phyloP scores from a whole-genome alignment of 2,797 vertebrate species.

The Phylloscopus collybita region DNA sequence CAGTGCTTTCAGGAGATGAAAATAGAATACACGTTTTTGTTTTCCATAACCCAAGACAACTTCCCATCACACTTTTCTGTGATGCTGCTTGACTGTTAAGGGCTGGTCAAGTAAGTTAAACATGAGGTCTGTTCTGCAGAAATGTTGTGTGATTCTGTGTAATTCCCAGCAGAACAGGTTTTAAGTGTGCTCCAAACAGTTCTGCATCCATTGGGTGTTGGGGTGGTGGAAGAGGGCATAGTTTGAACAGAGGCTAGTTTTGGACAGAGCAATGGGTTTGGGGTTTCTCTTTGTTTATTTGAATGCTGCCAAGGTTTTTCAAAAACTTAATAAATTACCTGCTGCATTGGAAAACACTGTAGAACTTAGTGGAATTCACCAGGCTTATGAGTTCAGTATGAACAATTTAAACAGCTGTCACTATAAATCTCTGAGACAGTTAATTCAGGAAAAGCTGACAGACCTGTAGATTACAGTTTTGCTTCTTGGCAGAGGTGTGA shows the following conservation, averaged over 20 bases:
- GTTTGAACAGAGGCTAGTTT: neutral
- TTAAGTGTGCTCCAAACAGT: neutral
- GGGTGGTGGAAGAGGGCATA: neutral
- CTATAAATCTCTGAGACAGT: neutral
- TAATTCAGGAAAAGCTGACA: conserved; percentile 2
- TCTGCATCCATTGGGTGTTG: neutral
- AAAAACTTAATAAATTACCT: neutral
- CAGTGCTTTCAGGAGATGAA: too few relatives aligned
- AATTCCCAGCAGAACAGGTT: neutral
- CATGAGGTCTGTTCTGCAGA: neutral
- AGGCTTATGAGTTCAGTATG: neutral
- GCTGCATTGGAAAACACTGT: neutral
- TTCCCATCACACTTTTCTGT: neutral
- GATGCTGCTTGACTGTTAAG: neutral
- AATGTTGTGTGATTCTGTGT: neutral
- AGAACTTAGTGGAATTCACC: neutral
- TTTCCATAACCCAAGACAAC: too few relatives aligned
- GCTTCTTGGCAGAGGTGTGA: neutral
- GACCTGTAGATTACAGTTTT: neutral
- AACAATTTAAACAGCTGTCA: neutral
- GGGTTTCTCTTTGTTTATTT: neutral
- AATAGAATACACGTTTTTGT: too few relatives aligned
- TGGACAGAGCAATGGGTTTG: neutral
- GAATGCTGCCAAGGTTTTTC: neutral
- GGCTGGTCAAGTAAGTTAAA: neutral